Evolutionary conservation across 1,140 invertebrate genomes (phyloP).

Genomic region (Acromyrmex charruanus): DNA sequence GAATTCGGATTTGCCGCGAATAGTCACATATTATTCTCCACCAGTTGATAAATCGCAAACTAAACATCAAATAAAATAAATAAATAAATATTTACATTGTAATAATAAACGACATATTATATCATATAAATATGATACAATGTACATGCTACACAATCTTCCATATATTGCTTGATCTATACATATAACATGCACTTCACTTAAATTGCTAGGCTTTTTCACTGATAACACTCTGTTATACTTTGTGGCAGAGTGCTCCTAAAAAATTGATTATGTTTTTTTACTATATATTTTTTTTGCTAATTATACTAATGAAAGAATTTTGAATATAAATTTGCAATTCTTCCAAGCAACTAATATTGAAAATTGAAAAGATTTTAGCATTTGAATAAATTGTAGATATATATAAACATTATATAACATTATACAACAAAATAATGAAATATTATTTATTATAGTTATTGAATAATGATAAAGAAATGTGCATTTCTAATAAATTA

Average conservation of each 20-base stretch:
- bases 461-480: not conserved
- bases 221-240: not conserved
- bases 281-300: not conserved
- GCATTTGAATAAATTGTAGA: not conserved
- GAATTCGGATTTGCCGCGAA: not conserved
- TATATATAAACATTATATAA: not conserved
- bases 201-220: conserved; percentile 16
- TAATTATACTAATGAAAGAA: not conserved
- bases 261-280: not conserved
- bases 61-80: not conserved
- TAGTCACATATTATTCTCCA: not conserved
- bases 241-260: not conserved
- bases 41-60: not conserved
- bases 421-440: no score
- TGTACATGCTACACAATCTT: not conserved
- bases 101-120: not conserved
- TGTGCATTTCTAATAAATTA: not conserved
- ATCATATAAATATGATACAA: no score
- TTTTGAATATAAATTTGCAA: not conserved
- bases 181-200: not conserved
- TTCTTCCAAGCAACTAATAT: no score
- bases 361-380: not conserved
- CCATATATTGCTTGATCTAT: not conserved
- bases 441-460: not conserved
- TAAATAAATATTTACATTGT: not conserved